These are phyloP conservation scores for Anodontia alba DNA, from an alignment of 2,888 invertebrate species.

Conservation along the genomic window DNA sequence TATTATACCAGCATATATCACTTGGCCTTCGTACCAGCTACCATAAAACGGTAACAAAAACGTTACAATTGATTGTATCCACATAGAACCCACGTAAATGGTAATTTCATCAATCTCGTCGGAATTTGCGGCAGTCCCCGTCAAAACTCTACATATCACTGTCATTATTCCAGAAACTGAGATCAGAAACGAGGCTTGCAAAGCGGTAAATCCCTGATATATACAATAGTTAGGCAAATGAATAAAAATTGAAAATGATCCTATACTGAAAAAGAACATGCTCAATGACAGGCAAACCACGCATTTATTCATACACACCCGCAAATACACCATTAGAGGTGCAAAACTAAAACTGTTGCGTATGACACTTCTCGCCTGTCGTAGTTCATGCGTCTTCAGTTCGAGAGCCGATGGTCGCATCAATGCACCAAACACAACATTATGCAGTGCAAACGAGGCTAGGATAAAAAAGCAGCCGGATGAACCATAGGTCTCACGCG, in stretches of 20 bases:
- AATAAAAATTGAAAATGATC: constrained; percentile 25
- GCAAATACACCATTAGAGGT: constrained; percentile 19
- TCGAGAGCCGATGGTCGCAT: constrained; percentile 38
- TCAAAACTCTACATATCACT: constrained; percentile 36
- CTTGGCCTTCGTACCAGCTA: not conserved
- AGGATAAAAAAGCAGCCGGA: constrained; percentile 46
- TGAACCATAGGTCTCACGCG: constrained; percentile 43
- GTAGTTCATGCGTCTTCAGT: not conserved
- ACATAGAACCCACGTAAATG: constrained; percentile 30
- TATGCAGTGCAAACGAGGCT: constrained; percentile 38
- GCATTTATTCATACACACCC: constrained; percentile 35
- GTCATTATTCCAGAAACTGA: constrained; percentile 35
- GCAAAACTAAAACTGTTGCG: not conserved
- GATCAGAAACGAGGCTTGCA: constrained; percentile 35
- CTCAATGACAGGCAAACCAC: constrained; percentile 30
- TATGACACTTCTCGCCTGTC: not conserved
- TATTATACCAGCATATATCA: constrained; percentile 10
- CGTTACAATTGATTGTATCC: constrained; percentile 31
- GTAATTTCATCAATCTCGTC: constrained; percentile 21
- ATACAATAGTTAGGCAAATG: constrained; percentile 42
- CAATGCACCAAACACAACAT: constrained; percentile 41
- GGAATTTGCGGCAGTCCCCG: constrained; percentile 33
- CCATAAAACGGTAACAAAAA: constrained; percentile 37
- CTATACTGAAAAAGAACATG: constrained; percentile 36
- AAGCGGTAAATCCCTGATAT: constrained; percentile 23